phyloP scores from a whole-genome alignment of 1,140 invertebrate species.

The Eriosoma lanigerum region DNA sequence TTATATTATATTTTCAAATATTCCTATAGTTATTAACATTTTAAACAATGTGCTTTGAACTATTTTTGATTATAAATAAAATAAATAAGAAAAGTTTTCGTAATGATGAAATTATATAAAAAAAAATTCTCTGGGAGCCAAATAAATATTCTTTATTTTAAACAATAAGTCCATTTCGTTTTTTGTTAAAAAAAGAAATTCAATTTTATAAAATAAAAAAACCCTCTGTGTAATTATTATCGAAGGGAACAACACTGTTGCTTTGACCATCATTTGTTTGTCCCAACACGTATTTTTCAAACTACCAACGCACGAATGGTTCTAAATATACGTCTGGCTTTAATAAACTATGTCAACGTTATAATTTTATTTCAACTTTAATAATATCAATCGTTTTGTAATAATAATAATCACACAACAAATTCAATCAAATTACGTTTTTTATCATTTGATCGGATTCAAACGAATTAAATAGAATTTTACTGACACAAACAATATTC shows the following conservation, averaged over 20 bases:
- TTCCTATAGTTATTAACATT: no score
- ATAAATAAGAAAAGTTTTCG: not conserved
- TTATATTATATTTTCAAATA: no score
- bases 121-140: not conserved
- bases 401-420: not conserved
- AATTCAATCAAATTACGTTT: slow-evolving; percentile 5
- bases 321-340: not conserved
- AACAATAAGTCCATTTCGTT: not conserved
- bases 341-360: not conserved
- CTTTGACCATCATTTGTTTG: not conserved
- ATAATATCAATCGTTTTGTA: not conserved
- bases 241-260: not conserved
- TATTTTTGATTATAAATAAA: not conserved
- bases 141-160: not conserved
- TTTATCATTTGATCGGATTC: not conserved
- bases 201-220: not conserved
- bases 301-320: not conserved
- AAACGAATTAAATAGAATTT: no score
- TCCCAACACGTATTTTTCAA: not conserved
- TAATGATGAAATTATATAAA: not conserved
- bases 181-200: not conserved
- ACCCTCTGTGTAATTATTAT: not conserved
- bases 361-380: not conserved
- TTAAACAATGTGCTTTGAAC: no score
- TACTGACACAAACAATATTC: no score